A percentile compares a stretch with the other conserved stretches of the same genome.
phyloP scores from a whole-genome alignment of 2,113 vertebrate species.

The human (Homo sapiens) region DNA sequence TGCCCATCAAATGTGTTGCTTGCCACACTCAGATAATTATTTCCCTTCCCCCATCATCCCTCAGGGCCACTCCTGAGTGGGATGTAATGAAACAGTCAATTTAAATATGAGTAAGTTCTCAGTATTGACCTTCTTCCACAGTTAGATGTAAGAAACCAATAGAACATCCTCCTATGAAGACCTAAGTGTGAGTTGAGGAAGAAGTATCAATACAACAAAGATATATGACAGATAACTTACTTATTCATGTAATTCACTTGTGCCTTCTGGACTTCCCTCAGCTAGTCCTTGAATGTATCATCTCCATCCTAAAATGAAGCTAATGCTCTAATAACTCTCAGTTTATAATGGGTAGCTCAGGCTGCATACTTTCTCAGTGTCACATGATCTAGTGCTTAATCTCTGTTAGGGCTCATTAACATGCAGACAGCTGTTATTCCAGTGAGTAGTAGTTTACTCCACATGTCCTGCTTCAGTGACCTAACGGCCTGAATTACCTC shows the following conservation, averaged over 20 bases:
- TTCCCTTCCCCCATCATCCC: not conserved
- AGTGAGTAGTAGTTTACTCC: not conserved
- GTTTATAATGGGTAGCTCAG: not conserved
- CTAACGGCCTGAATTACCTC: not conserved
- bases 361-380: not conserved
- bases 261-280: not conserved
- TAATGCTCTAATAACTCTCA: not conserved
- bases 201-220: not conserved
- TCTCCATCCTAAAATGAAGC: not conserved
- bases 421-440: not conserved
- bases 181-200: not conserved
- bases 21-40: not conserved
- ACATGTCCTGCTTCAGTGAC: not conserved
- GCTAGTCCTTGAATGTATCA: not conserved
- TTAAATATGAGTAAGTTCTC: not conserved
- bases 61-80: not conserved
- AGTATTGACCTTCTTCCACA: not conserved
- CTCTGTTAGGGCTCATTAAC: not conserved
- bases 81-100: not conserved
- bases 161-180: not conserved
- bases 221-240: not conserved
- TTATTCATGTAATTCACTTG: not conserved
- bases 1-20: not conserved
- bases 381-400: not conserved
- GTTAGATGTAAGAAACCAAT: not conserved